Percentiles rank a stretch among this genome's conserved stretches.
These are phyloP conservation scores for Ispidina lecontei DNA, from an alignment of 2,797 vertebrate genomes.

Conservation along the genomic window DNA sequence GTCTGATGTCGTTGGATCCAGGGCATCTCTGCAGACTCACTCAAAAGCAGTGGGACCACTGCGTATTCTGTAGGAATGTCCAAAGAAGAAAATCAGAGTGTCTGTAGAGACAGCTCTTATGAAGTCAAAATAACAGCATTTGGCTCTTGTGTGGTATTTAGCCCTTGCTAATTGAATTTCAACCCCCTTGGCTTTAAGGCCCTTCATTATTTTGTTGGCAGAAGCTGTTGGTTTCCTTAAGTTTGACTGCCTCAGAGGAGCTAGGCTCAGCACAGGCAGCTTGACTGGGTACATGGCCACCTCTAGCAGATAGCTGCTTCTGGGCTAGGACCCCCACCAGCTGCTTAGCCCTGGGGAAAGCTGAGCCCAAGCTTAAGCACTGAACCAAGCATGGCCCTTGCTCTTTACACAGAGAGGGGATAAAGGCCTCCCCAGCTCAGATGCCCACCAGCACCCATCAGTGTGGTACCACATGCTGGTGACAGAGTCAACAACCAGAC, in stretches of 20 bases:
- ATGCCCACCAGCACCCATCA: neutral
- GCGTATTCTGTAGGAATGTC: neutral
- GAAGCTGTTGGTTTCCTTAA: neutral
- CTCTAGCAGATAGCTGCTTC: neutral
- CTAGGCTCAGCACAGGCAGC: neutral
- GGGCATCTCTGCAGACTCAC: neutral
- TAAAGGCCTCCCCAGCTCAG: neutral
- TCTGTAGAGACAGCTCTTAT: neutral
- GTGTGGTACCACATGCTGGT: neutral
- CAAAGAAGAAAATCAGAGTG: neutral
- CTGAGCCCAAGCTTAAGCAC: neutral
- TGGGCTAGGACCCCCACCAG: neutral
- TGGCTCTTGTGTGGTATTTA: neutral
- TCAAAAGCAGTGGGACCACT: neutral
- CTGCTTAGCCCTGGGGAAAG: neutral
- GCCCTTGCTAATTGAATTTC: neutral
- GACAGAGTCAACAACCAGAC: neutral
- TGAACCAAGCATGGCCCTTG: neutral
- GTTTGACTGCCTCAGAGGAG: neutral
- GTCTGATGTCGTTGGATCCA: neutral
- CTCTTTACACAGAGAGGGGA: neutral
- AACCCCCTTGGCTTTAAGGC: neutral
- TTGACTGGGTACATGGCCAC: rapidly evolving
- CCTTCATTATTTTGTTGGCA: neutral
- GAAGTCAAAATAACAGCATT: neutral